phyloP scores from a whole-genome alignment of 2,113 vertebrate genomes.

The Dasypus novemcinctus region DNA sequence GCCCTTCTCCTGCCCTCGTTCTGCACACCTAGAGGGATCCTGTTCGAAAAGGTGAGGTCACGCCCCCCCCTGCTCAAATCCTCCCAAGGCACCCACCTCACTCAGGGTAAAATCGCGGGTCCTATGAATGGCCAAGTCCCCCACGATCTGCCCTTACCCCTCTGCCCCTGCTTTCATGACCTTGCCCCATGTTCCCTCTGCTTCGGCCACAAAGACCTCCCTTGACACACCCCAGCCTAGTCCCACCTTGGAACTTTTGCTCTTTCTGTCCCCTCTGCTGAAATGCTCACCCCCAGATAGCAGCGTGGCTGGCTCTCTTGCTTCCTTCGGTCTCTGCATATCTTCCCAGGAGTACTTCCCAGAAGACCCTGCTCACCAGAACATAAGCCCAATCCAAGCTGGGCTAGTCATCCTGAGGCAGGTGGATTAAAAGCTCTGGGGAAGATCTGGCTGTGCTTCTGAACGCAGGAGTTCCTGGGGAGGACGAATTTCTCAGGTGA shows the following conservation, averaged over 20 bases:
- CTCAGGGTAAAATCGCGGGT: not conserved
- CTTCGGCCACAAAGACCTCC: not conserved
- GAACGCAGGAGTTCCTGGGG: not conserved
- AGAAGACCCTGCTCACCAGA: too few relatives aligned
- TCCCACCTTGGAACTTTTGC: not conserved
- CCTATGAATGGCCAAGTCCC: not conserved
- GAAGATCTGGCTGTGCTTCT: not conserved
- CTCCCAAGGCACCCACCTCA: not conserved
- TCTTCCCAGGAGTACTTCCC: not conserved
- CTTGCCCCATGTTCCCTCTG: not conserved
- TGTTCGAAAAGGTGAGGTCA: not conserved
- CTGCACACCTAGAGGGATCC: too few relatives aligned
- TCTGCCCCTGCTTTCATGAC: not conserved
- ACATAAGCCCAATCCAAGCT: not conserved
- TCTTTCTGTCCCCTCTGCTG: not conserved
- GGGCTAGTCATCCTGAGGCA: not conserved
- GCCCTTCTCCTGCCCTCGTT: not conserved
- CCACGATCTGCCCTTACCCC: accelerated
- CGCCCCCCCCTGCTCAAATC: not conserved
- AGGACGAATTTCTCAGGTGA: not conserved
- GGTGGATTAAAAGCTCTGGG: not conserved
- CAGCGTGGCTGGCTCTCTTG: not conserved
- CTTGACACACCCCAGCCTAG: not conserved
- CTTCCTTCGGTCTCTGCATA: not conserved
- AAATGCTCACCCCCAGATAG: not conserved